Conservation (phyloP, 1,140 invertebrate species). For the Ylistrum balloti region DNA sequence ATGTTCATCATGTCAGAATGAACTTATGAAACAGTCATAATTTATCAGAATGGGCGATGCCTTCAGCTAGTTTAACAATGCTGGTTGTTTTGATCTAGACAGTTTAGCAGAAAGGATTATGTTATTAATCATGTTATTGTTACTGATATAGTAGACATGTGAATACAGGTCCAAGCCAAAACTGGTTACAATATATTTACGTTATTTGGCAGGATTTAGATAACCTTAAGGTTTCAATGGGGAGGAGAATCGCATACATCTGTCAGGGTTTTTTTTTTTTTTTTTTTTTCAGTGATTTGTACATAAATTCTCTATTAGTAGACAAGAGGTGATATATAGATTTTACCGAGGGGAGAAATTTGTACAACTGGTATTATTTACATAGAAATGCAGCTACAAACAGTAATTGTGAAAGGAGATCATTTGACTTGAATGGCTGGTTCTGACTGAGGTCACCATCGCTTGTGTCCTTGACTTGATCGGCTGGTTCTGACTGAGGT, state of each 20-base stretch:
- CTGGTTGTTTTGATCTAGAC: neutral
- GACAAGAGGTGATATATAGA: neutral
- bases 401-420: neutral
- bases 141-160: too few relatives aligned
- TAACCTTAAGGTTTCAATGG: too few relatives aligned
- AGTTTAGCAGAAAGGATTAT: neutral
- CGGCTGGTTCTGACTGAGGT: too few relatives aligned
- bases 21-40: neutral
- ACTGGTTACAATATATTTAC: too few relatives aligned
- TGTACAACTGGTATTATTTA: neutral
- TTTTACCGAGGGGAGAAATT: neutral
- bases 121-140: neutral
- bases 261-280: neutral
- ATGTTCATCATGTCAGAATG: neutral
- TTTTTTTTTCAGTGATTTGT: neutral
- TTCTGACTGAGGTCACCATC: too few relatives aligned
- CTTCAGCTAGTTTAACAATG: neutral
- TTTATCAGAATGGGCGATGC: neutral
- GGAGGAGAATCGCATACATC: too few relatives aligned
- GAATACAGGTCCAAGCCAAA: too few relatives aligned
- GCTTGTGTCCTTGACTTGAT: too few relatives aligned
- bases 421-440: neutral
- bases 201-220: too few relatives aligned
- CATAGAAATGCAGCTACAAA: neutral
- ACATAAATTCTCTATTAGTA: neutral